Evolutionary conservation across 2,888 invertebrate species (phyloP).

Genomic region (Drosophila demipolita): DNA sequence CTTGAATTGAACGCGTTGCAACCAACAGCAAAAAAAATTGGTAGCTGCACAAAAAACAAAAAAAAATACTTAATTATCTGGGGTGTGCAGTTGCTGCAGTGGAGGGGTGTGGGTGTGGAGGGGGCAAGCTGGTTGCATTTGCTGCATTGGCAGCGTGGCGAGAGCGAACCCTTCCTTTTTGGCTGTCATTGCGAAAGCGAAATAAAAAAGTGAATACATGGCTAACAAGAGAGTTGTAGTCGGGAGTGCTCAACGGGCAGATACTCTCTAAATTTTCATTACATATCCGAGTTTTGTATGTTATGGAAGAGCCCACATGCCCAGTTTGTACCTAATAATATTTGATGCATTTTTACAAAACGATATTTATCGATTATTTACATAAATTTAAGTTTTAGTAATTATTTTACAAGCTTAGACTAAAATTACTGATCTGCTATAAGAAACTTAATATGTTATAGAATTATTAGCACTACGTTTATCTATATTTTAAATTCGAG

Average conservation of each 20-base stretch:
- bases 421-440: too few relatives aligned
- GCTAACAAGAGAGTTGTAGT: conserved; percentile 12
- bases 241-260: neutral
- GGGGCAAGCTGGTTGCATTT: conserved; percentile 6
- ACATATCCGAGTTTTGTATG: neutral
- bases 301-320: neutral
- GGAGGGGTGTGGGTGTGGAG: neutral
- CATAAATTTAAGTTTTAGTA: neutral
- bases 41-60: conserved; percentile 2
- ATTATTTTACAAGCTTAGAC: too few relatives aligned
- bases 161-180: conserved; percentile 28
- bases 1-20: conserved; percentile 21
- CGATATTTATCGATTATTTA: neutral
- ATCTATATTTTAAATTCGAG: neutral
- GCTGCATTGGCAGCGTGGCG: neutral
- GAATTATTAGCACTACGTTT: neutral
- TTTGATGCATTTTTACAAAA: accelerated
- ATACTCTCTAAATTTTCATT: neutral
- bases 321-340: neutral
- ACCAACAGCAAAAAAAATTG: conserved; percentile 10
- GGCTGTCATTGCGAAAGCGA: conserved; percentile 47
- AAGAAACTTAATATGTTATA: neutral
- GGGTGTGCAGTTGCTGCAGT: neutral
- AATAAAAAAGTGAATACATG: conserved; percentile 35
- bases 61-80: conserved; percentile 56